Conservation (phyloP, 2,888 invertebrate genomes). For the Blera fallax region DNA sequence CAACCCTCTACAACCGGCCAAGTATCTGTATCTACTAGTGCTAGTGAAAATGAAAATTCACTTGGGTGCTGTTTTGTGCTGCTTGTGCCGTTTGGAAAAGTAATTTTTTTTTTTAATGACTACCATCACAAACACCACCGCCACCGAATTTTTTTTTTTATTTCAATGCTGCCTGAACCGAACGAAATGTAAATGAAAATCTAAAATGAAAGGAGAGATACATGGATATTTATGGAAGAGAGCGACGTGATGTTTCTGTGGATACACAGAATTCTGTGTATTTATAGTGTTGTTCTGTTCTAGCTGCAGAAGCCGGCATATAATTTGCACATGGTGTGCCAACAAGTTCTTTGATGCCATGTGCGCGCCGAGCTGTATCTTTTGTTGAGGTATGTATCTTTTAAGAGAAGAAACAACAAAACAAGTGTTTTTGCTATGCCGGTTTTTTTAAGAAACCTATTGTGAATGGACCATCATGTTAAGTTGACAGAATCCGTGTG, state of each 20-base stretch:
- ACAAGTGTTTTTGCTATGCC: conserved; percentile 40
- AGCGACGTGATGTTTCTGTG: neutral
- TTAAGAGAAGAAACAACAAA: conserved; percentile 25
- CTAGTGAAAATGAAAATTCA: conserved; percentile 41
- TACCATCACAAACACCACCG: neutral
- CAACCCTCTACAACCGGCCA: conserved; percentile 50
- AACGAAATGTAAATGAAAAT: neutral
- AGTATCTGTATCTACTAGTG: conserved; percentile 68
- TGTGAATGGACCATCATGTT: conserved; percentile 39
- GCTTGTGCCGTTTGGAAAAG: conserved; percentile 26
- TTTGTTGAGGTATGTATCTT: conserved; percentile 20
- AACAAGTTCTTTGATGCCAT: conserved; percentile 61
- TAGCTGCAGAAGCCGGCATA: conserved; percentile 4
- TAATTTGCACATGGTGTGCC: conserved; percentile 43
- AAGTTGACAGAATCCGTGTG: conserved; percentile 19
- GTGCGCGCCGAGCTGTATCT: conserved; percentile 30
- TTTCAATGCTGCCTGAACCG: neutral
- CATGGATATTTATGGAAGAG: neutral
- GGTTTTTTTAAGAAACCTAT: neutral
- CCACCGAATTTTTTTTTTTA: neutral
- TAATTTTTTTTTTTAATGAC: conserved; percentile 8
- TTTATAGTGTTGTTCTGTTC: neutral
- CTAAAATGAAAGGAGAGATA: conserved; percentile 39
- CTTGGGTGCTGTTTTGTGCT: conserved; percentile 22
- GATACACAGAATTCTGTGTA: conserved; percentile 18